These are phyloP conservation scores for Tinamus major DNA, from an alignment of 2,797 vertebrate genomes.

Conservation along the genomic window DNA sequence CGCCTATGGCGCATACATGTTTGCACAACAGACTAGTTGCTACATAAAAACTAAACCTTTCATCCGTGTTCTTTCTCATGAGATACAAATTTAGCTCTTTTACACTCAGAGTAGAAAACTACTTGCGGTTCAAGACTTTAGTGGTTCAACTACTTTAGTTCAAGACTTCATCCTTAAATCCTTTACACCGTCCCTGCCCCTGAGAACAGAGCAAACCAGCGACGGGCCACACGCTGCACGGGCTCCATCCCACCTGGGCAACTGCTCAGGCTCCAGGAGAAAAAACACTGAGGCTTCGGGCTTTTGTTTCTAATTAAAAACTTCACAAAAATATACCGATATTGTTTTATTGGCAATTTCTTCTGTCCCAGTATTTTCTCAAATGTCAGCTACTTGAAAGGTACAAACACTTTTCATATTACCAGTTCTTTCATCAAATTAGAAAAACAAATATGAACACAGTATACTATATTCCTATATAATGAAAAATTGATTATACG, in stretches of 20 bases:
- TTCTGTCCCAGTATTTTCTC: slow-evolving; percentile 35
- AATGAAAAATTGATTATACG: slow-evolving; percentile 79
- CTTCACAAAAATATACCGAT: slow-evolving; percentile 42
- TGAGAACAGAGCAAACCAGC: not conserved
- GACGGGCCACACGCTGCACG: not conserved
- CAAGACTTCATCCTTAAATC: not conserved
- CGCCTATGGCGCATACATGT: not conserved
- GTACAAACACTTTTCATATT: slow-evolving; percentile 56
- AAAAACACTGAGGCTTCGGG: not conserved
- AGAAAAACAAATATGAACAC: slow-evolving; percentile 69
- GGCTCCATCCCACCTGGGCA: not conserved
- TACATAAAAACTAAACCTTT: not conserved
- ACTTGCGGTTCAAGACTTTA: no score
- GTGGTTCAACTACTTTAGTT: not conserved
- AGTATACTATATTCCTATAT: slow-evolving; percentile 66
- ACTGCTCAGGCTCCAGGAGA: not conserved
- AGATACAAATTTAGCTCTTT: not conserved
- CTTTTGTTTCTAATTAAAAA: slow-evolving; percentile 36
- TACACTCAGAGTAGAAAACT: not conserved
- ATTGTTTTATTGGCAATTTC: slow-evolving; percentile 32
- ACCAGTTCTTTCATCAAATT: slow-evolving; percentile 68
- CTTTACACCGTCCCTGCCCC: not conserved
- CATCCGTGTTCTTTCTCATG: not conserved
- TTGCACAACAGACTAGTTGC: not conserved
- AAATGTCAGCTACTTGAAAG: slow-evolving; percentile 60